These are phyloP conservation scores for Orius insidiosus DNA, from an alignment of 1,140 invertebrate genomes.

Conservation along the genomic window DNA sequence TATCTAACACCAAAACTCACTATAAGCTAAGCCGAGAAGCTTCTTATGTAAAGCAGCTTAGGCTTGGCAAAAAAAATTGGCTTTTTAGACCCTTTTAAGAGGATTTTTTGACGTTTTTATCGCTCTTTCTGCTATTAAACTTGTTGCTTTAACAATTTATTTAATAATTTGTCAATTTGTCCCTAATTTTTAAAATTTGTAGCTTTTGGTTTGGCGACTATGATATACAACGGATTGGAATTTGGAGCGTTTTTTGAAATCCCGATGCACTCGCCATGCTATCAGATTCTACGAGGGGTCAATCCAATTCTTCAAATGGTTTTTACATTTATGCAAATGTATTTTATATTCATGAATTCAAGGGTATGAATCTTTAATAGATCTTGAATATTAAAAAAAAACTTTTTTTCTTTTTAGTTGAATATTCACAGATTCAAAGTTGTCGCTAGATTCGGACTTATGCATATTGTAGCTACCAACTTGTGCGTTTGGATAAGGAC, in stretches of 20 bases:
- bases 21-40: no score
- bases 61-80: no score
- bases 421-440: constrained; percentile 96
- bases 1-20: no score
- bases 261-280: constrained; percentile 71
- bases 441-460: constrained; percentile 86
- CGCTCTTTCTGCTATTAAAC: no score
- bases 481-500: constrained; percentile 95
- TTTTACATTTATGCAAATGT: constrained; percentile 97
- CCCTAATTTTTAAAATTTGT: constrained; percentile 16
- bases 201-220: constrained; percentile 92
- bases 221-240: constrained; percentile 93
- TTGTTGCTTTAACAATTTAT: no score
- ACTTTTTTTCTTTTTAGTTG: constrained; percentile 39
- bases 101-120: no score
- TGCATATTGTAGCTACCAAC: constrained; percentile 96
- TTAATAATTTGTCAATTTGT: neutral
- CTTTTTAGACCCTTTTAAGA: no score
- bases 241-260: constrained; percentile 89
- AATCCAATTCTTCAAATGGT: constrained; percentile 87
- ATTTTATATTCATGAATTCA: constrained; percentile 97
- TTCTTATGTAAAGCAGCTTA: no score
- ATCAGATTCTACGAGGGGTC: constrained; percentile 73
- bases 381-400: no score
- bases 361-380: constrained; percentile 46